phyloP scores from a whole-genome alignment of 2,888 invertebrate species.

The Cheilosia urbana region DNA sequence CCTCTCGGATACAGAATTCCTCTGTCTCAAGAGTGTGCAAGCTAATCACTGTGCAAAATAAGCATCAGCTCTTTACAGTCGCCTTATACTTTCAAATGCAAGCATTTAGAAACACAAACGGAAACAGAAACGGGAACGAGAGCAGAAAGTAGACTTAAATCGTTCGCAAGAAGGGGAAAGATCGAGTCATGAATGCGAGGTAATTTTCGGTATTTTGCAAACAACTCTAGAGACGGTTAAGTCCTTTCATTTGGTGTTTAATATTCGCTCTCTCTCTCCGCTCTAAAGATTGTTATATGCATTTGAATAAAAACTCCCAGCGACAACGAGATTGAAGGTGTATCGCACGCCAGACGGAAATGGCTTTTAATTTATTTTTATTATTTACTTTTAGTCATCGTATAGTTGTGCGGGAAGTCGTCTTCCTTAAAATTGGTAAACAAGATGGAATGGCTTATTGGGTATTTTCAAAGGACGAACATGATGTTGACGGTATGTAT shows the following conservation, averaged over 20 bases:
- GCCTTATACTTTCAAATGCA: constrained; percentile 24
- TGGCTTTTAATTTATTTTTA: constrained; percentile 25
- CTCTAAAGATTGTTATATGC: neutral
- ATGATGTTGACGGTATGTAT: too few species aligned
- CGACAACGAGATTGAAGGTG: neutral
- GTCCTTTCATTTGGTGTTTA: constrained; percentile 9
- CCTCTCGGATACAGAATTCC: constrained; percentile 12
- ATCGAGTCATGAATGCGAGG: constrained; percentile 33
- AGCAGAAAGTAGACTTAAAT: neutral
- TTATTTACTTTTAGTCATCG: constrained; percentile 12
- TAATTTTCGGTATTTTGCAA: constrained; percentile 52
- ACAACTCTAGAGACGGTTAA: constrained; percentile 34
- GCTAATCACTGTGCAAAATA: constrained; percentile 33
- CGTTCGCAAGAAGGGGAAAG: neutral
- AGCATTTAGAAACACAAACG: constrained; percentile 32
- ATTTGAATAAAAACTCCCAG: neutral
- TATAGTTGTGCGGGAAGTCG: neutral
- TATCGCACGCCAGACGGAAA: constrained; percentile 3
- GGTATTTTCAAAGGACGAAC: neutral
- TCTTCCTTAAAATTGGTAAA: constrained; percentile 9
- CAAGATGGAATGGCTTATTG: constrained; percentile 4
- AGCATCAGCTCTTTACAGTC: constrained; percentile 44
- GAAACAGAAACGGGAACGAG: neutral
- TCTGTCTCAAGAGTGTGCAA: constrained; percentile 48
- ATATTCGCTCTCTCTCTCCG: constrained; percentile 4